A percentile compares a stretch with the other conserved stretches of the same genome.
These are phyloP conservation scores for Mesembrinibis cayennensis DNA, from an alignment of 2,113 vertebrate genomes.

Conservation along the genomic window DNA sequence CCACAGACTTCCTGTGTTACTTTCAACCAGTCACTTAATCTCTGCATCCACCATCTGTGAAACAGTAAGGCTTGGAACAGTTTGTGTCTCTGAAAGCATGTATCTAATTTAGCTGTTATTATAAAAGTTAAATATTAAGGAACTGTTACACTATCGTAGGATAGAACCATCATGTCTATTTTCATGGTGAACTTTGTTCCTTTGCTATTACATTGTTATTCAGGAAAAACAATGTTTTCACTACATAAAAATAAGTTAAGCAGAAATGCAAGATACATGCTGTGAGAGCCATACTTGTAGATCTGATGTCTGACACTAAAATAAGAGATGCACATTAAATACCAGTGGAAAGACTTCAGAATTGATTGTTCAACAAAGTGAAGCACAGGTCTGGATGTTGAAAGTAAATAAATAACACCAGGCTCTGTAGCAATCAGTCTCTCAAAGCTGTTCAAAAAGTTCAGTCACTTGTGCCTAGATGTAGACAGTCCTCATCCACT, in stretches of 20 bases:
- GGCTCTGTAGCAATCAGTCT: neutral
- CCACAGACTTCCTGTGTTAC: neutral
- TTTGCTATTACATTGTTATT: neutral
- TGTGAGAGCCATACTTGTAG: neutral
- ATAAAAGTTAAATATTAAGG: constrained; percentile 21
- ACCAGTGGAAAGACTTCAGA: neutral
- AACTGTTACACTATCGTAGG: neutral
- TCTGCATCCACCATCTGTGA: neutral
- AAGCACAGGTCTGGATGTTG: neutral
- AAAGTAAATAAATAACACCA: neutral
- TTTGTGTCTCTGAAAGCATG: neutral
- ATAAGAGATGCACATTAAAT: neutral
- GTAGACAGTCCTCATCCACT: neutral
- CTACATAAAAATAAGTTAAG: neutral
- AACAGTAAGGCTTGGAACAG: neutral
- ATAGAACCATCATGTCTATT: neutral
- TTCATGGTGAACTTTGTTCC: neutral
- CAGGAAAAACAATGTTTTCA: neutral
- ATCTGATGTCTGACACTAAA: neutral
- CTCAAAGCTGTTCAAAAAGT: neutral
- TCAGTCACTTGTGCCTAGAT: neutral
- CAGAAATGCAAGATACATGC: neutral
- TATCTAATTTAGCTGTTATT: constrained; percentile 3
- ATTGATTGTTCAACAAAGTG: neutral
- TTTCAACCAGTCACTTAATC: neutral